These are phyloP conservation scores for Martes martes DNA, from an alignment of 2,113 vertebrate species.

Conservation along the genomic window DNA sequence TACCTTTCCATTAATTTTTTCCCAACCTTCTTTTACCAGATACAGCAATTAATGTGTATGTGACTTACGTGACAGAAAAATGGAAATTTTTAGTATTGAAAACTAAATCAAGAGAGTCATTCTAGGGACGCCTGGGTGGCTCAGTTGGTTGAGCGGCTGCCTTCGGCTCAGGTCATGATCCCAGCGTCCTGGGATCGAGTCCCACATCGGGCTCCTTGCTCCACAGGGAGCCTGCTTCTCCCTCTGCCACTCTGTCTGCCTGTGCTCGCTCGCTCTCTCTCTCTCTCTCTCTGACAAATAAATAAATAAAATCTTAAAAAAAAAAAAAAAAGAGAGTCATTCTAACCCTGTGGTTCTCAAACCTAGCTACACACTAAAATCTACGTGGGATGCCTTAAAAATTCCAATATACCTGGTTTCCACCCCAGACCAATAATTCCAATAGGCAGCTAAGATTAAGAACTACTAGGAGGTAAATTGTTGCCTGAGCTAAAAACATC, in stretches of 20 bases:
- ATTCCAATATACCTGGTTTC: background rate
- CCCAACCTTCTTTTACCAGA: background rate
- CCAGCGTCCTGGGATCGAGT: too few relatives aligned
- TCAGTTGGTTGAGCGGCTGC: too few relatives aligned
- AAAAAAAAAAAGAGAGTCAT: background rate
- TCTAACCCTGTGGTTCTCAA: background rate
- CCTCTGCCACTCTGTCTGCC: too few relatives aligned
- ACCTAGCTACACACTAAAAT: background rate
- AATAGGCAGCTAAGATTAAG: background rate
- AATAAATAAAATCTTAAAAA: too few relatives aligned
- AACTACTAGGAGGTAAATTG: background rate
- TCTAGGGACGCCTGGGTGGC: background rate
- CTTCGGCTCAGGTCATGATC: too few relatives aligned
- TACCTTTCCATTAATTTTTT: slow-evolving; percentile 36
- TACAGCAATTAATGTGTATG: background rate
- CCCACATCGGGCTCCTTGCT: too few relatives aligned
- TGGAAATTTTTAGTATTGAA: background rate
- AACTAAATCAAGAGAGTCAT: background rate
- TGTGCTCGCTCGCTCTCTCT: too few relatives aligned
- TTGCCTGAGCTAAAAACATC: background rate
- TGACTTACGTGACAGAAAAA: background rate
- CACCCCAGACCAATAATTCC: background rate
- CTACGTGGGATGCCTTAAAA: background rate
- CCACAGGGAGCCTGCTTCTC: too few relatives aligned
- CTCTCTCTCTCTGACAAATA: too few relatives aligned